A percentile compares a stretch with the other conserved stretches of the same genome.
Conservation (phyloP, 2,888 invertebrate genomes). For the Drosophila parthenogenetica region DNA sequence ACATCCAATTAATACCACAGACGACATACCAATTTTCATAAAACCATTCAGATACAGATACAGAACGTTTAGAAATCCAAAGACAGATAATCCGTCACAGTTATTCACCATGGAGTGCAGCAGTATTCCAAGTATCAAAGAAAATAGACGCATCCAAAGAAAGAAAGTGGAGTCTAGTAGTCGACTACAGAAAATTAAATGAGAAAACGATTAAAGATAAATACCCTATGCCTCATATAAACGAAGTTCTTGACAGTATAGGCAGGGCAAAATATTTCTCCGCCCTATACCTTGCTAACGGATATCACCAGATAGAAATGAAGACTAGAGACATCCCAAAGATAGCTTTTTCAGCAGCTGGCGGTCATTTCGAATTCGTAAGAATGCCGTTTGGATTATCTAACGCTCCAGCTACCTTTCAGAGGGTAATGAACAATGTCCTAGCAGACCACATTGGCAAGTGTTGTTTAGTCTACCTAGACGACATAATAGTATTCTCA, state of each 20-base stretch:
- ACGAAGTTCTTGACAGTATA: background rate
- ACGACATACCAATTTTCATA: background rate
- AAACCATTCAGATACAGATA: conserved; percentile 5
- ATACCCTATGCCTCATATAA: too few species aligned
- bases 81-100: too few species aligned
- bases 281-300: background rate
- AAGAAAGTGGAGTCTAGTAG: background rate
- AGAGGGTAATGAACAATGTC: conserved; percentile 6
- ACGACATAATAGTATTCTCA: conserved; percentile 1
- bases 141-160: too few species aligned
- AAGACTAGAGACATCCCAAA: background rate
- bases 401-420: conserved; percentile 1
- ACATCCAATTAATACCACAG: background rate
- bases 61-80: background rate
- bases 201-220: background rate
- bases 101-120: too few species aligned
- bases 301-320: background rate
- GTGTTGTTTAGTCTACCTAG: background rate
- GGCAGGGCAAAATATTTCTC: background rate
- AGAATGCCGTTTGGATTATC: conserved; percentile 3
- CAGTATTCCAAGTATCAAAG: too few species aligned
- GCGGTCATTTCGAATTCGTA: background rate
- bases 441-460: background rate
- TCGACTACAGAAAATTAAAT: background rate
- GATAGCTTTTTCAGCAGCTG: background rate